Conservation (phyloP, 2,113 vertebrate species). For the Gymnarchus niloticus region DNA sequence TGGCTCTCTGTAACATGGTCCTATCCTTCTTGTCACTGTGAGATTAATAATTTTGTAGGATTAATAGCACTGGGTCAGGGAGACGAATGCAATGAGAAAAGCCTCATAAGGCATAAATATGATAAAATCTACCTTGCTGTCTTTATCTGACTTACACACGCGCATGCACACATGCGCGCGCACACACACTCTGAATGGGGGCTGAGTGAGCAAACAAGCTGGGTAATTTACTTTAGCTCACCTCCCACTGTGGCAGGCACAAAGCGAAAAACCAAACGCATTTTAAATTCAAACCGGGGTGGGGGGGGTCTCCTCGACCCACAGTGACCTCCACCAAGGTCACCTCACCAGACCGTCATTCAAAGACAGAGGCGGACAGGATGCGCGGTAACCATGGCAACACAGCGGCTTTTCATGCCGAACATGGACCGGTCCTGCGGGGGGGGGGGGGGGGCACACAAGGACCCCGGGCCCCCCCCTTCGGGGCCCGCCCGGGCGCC, state of each 20-base stretch:
- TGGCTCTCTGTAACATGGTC: conserved; percentile 4
- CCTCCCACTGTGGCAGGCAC: background rate
- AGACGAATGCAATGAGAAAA: background rate
- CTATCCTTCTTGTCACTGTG: background rate
- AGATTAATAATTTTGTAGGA: conserved; percentile 19
- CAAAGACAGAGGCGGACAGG: conserved; percentile 6
- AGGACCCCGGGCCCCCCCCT: too few species aligned
- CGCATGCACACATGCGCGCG: background rate
- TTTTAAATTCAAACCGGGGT: background rate
- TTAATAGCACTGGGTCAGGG: conserved; percentile 4
- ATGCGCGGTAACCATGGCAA: background rate
- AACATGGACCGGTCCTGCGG: background rate
- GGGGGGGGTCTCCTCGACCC: background rate
- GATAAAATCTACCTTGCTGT: conserved; percentile 1
- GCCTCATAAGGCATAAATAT: background rate
- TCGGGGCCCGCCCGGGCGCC: background rate
- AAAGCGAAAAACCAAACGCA: background rate
- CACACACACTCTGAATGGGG: conserved; percentile 11
- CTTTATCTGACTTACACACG: conserved; percentile 10
- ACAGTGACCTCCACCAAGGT: conserved; percentile 9
- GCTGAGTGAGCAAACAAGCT: conserved; percentile 26
- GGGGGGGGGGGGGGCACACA: background rate
- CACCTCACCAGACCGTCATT: background rate
- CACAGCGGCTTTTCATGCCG: background rate
- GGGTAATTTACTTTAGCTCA: conserved; percentile 28